These are phyloP conservation scores for Hermetia illucens DNA, from an alignment of 1,140 invertebrate genomes.

Conservation along the genomic window DNA sequence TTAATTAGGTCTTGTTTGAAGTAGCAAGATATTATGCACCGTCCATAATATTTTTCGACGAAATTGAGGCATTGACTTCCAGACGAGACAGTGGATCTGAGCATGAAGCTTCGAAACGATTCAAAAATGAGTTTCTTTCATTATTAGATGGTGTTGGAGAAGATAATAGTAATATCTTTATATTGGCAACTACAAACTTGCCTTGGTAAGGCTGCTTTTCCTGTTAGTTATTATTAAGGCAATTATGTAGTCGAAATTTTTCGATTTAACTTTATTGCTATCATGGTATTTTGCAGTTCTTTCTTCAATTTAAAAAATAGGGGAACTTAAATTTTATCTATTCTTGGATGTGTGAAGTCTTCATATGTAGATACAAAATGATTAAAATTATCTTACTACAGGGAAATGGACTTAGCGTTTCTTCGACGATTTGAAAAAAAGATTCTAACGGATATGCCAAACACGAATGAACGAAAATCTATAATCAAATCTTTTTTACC, in stretches of 20 bases:
- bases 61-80: constrained; percentile 81
- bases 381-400: too few species aligned
- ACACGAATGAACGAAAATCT: constrained; percentile 40
- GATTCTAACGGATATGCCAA: constrained; percentile 66
- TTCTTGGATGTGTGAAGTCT: too few species aligned
- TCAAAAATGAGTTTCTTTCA: constrained; percentile 84
- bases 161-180: constrained; percentile 44
- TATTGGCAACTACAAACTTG: constrained; percentile 79
- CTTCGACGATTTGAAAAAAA: constrained; percentile 78
- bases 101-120: constrained; percentile 81
- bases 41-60: constrained; percentile 91
- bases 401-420: constrained; percentile 80
- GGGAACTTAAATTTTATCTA: too few species aligned
- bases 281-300: too few species aligned
- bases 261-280: constrained; percentile 11
- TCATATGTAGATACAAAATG: too few species aligned
- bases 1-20: constrained; percentile 60
- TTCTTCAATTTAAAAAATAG: too few species aligned
- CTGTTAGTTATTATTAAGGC: background rate
- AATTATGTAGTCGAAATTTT: constrained; percentile 2
- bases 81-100: constrained; percentile 53
- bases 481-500: constrained; percentile 50
- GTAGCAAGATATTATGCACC: constrained; percentile 83
- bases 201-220: constrained; percentile 73
- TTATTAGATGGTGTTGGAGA: constrained; percentile 77